phyloP scores from a whole-genome alignment of 2,113 vertebrate genomes.

The Phrynosoma blainvillii region DNA sequence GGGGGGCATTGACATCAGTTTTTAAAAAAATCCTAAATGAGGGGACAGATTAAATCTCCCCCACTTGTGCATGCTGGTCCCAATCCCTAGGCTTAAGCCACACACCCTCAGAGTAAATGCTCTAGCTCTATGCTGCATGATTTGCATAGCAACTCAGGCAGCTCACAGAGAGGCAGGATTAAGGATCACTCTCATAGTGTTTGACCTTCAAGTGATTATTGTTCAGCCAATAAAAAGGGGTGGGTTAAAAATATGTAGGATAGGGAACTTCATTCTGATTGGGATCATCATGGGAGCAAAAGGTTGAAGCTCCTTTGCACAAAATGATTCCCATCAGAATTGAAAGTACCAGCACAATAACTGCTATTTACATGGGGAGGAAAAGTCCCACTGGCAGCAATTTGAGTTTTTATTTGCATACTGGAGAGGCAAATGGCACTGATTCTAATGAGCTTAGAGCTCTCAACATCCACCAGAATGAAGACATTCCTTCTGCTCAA shows the following conservation, averaged over 20 bases:
- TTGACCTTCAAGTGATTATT: background rate
- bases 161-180: background rate
- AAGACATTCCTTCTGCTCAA: too few relatives aligned
- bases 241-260: background rate
- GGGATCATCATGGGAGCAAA: background rate
- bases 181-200: background rate
- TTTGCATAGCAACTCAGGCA: too few relatives aligned
- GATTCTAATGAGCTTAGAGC: background rate
- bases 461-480: background rate
- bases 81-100: too few relatives aligned
- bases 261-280: background rate
- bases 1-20: too few relatives aligned
- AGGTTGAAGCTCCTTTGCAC: background rate
- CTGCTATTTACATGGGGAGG: background rate
- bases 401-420: background rate
- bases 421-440: background rate
- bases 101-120: too few relatives aligned
- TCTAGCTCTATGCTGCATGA: too few relatives aligned
- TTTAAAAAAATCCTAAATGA: too few relatives aligned
- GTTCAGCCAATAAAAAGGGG: background rate
- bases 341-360: background rate
- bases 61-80: too few relatives aligned
- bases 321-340: background rate
- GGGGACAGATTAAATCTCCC: too few relatives aligned
- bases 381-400: background rate